These are phyloP conservation scores for Agrochola lychnidis DNA, from an alignment of 2,888 invertebrate genomes.

Conservation along the genomic window DNA sequence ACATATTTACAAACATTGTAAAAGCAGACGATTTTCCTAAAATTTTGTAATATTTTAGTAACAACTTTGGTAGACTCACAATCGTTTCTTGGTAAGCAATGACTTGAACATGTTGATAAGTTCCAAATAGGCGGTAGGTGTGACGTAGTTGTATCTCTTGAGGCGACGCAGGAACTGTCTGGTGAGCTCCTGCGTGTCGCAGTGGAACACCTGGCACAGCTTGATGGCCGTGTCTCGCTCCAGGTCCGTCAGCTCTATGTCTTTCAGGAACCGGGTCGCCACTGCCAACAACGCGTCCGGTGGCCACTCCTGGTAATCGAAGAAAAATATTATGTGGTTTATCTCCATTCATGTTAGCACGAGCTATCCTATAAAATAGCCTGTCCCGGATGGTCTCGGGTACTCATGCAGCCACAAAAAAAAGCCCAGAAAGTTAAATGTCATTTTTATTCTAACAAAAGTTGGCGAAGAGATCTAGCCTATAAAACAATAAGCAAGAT, in stretches of 20 bases:
- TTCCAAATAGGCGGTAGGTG: conserved; percentile 98
- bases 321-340: not conserved
- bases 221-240: conserved; percentile 95
- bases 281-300: conserved; percentile 97
- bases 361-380: not conserved
- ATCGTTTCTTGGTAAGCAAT: conserved; percentile 94
- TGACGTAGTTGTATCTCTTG: conserved; percentile 96
- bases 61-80: conserved; percentile 84
- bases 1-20: no score
- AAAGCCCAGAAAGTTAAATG: not conserved
- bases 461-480: not conserved
- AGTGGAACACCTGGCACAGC: conserved; percentile 97
- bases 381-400: not conserved
- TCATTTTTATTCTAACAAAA: not conserved
- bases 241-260: conserved; percentile 94
- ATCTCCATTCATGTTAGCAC: not conserved
- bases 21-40: no score
- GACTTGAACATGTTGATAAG: conserved; percentile 97
- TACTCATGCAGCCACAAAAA: not conserved
- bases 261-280: conserved; percentile 95
- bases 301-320: conserved; percentile 94
- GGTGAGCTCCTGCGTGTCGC: conserved; percentile 94
- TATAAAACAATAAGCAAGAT: not conserved
- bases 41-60: no score
- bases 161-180: conserved; percentile 91